These are phyloP conservation scores for Protophormia terraenovae DNA, from an alignment of 2,888 invertebrate genomes.

Conservation along the genomic window DNA sequence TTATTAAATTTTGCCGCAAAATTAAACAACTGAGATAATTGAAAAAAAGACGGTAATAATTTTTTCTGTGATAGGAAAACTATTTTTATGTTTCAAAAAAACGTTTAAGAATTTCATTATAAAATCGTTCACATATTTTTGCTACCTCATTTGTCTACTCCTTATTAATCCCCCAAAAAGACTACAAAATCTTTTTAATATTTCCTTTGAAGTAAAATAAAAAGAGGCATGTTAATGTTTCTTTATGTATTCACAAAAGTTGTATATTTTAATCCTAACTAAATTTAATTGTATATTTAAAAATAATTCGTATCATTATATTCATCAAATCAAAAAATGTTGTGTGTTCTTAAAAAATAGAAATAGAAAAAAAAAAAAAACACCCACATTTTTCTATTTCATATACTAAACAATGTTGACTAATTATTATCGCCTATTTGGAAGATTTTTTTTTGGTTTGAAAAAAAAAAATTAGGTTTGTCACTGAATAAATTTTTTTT, in stretches of 20 bases:
- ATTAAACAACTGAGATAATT: no score
- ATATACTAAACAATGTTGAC: slow-evolving; percentile 42
- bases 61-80: no score
- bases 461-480: neutral
- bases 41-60: no score
- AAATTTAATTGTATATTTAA: slow-evolving; percentile 10
- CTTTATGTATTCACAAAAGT: neutral
- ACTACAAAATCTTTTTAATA: neutral
- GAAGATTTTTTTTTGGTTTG: neutral
- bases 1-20: no score
- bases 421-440: slow-evolving; percentile 63
- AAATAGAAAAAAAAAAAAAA: neutral
- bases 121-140: no score
- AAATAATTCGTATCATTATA: neutral
- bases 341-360: neutral
- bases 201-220: slow-evolving; percentile 33
- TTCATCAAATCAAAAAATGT: neutral
- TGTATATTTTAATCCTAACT: slow-evolving; percentile 13
- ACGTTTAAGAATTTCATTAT: no score
- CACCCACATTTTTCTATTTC: slow-evolving; percentile 35
- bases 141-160: neutral
- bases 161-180: neutral
- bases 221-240: neutral
- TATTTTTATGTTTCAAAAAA: no score
- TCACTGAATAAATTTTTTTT: no score